phyloP scores from a whole-genome alignment of 2,113 vertebrate genomes.

The Campylomormyrus tamandua region DNA sequence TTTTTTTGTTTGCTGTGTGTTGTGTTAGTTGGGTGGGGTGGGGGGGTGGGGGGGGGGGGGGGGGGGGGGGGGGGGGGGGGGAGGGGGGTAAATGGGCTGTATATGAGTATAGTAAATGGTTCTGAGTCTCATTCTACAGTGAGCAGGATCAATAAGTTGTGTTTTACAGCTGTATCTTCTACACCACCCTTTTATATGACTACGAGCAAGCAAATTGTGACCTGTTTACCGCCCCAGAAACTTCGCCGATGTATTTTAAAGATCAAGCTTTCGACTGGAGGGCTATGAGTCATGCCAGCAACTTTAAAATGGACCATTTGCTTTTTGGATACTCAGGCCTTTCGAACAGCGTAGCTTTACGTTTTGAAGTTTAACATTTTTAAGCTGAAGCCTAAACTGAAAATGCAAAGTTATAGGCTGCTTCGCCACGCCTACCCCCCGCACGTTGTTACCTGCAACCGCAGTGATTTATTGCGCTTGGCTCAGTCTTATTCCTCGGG shows the following conservation, averaged over 20 bases:
- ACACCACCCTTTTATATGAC: background rate
- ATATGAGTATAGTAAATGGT: background rate
- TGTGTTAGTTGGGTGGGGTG: too few relatives aligned
- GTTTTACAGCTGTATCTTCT: background rate
- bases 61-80: too few relatives aligned
- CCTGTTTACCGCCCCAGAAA: background rate
- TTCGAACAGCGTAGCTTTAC: slow-evolving; percentile 1
- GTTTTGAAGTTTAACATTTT: background rate
- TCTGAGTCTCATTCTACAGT: background rate
- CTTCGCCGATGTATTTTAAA: background rate
- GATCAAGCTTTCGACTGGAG: background rate
- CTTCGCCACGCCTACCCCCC: background rate
- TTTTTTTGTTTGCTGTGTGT: too few relatives aligned
- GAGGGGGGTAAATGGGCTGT: background rate
- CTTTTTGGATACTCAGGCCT: slow-evolving; percentile 11
- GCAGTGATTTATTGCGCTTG: background rate
- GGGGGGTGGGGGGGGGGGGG: too few relatives aligned
- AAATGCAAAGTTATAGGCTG: background rate
- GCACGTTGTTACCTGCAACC: background rate
- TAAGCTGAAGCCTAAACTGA: background rate
- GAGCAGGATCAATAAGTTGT: background rate
- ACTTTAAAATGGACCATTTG: slow-evolving; percentile 2
- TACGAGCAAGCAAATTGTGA: background rate
- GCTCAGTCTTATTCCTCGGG: background rate
- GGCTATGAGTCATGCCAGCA: background rate